Evolutionary conservation across 2,888 invertebrate species (phyloP).

Genomic region (Chrysodeixis includens): DNA sequence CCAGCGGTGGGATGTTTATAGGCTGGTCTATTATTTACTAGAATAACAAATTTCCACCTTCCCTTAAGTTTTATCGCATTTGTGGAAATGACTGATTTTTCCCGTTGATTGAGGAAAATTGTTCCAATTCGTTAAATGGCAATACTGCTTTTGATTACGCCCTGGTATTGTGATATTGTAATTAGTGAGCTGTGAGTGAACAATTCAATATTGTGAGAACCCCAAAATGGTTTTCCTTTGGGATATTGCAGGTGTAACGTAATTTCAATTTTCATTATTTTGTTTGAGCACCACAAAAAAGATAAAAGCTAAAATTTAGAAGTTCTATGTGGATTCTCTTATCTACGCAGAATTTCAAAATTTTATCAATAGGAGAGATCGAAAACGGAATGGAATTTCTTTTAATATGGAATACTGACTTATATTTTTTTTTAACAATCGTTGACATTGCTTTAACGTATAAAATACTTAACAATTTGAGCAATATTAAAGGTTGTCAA

Average conservation of each 20-base stretch:
- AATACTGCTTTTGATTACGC: constrained; percentile 41
- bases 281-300: neutral
- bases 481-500: too few relatives aligned
- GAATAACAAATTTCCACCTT: too few relatives aligned
- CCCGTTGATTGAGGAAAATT: constrained; percentile 31
- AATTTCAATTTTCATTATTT: neutral
- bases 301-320: neutral
- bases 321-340: neutral
- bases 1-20: too few relatives aligned
- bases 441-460: too few relatives aligned
- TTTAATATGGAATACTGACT: too few relatives aligned
- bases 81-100: constrained; percentile 20
- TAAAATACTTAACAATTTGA: too few relatives aligned
- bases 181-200: constrained; percentile 25
- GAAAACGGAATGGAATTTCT: too few relatives aligned
- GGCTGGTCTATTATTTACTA: too few relatives aligned
- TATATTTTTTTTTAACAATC: too few relatives aligned
- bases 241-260: neutral
- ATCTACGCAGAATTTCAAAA: too few relatives aligned
- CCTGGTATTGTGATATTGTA: constrained; percentile 45
- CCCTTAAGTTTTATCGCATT: neutral
- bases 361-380: too few relatives aligned
- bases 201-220: constrained; percentile 29
- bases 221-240: neutral
- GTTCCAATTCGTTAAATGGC: constrained; percentile 37